A percentile compares a stretch with the other conserved stretches of the same genome.
These are phyloP conservation scores for Sceliomorpha sp. DNA, from an alignment of 2,888 invertebrate species.

Conservation along the genomic window DNA sequence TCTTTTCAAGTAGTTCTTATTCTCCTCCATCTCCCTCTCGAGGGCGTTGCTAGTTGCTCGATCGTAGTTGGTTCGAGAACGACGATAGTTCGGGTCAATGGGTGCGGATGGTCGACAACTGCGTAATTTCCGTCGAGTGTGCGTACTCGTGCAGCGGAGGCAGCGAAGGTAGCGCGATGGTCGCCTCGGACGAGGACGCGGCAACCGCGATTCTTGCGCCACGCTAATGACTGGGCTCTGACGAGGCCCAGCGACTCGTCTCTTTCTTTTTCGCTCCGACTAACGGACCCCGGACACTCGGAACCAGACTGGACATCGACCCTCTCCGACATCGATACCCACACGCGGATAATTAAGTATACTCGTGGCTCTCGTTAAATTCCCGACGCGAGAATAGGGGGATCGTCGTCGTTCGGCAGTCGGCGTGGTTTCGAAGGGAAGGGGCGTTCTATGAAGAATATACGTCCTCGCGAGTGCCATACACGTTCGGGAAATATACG, in stretches of 20 bases:
- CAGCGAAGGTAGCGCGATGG: too few relatives aligned
- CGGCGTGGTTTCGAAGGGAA: too few relatives aligned
- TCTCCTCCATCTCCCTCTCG: conserved; percentile 21
- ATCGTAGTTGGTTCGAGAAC: conserved; percentile 64
- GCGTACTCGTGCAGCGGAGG: conserved; percentile 29
- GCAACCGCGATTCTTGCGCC: conserved; percentile 58
- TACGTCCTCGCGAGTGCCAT: conserved; percentile 31
- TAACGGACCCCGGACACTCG: too few relatives aligned
- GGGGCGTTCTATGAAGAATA: conserved; percentile 32
- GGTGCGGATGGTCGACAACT: conserved; percentile 35
- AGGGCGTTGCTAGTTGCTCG: conserved; percentile 42
- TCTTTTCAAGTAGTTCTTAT: conserved; percentile 27
- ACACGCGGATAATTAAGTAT: neutral
- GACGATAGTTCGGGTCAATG: conserved; percentile 67
- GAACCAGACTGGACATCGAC: too few relatives aligned
- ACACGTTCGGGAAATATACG: conserved; percentile 30
- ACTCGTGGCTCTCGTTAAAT: too few relatives aligned
- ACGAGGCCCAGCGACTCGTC: conserved; percentile 75
- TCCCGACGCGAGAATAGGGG: too few relatives aligned
- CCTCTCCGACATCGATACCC: conserved; percentile 27
- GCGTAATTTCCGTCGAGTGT: conserved; percentile 31
- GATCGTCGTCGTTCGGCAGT: neutral
- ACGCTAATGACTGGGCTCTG: conserved; percentile 79
- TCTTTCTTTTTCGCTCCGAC: too few relatives aligned
- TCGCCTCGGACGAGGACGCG: conserved; percentile 40